Conservation (phyloP, 2,797 vertebrate genomes). For the Syngnathus rostellatus region DNA sequence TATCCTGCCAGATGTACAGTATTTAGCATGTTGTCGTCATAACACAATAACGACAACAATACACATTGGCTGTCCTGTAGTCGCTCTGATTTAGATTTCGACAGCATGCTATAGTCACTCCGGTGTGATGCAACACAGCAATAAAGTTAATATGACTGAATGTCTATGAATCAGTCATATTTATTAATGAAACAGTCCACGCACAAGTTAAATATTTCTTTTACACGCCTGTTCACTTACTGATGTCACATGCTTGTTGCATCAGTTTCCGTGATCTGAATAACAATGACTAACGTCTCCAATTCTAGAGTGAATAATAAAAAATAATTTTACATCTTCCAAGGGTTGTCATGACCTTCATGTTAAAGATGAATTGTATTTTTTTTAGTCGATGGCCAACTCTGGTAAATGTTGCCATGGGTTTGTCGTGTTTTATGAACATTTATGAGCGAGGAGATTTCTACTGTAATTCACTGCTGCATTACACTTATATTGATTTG, state of each 20-base stretch:
- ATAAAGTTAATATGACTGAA: not conserved
- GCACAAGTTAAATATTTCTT: not conserved
- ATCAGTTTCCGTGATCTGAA: constrained; percentile 16
- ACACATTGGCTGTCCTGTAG: not conserved
- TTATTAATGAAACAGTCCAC: not conserved
- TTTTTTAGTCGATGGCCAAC: constrained; percentile 35
- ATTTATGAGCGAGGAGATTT: constrained; percentile 31
- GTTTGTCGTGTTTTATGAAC: constrained; percentile 40
- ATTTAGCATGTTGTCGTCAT: not conserved
- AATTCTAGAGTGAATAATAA: constrained; percentile 10
- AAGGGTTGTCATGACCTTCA: constrained; percentile 22
- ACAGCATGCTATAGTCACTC: not conserved
- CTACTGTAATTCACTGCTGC: constrained; percentile 32
- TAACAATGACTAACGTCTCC: constrained; percentile 1
- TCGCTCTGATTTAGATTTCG: not conserved
- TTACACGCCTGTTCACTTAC: not conserved
- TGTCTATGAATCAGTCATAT: not conserved
- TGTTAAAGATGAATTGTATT: constrained; percentile 41
- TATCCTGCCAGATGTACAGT: not conserved
- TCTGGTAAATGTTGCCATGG: constrained; percentile 44
- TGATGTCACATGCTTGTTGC: not conserved
- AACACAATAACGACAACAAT: not conserved
- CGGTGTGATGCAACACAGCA: not conserved
- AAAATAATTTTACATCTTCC: constrained; percentile 8
- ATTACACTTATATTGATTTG: not conserved